Evolutionary conservation across 2,113 vertebrate species (phyloP).

Genomic region (Triplophysa dalaica): DNA sequence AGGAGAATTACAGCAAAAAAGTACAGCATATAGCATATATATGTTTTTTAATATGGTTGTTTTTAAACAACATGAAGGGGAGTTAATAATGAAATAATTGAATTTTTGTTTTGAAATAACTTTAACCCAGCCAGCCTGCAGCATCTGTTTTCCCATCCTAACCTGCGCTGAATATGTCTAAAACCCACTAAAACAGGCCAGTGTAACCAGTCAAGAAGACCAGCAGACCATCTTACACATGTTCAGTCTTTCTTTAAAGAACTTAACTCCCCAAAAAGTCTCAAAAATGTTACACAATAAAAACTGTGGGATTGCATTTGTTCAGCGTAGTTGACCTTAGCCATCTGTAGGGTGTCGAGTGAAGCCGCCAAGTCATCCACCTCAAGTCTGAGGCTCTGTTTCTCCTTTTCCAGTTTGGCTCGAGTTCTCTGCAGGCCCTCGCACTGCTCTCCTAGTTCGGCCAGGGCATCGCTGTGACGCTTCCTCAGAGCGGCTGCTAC

Average conservation of each 20-base stretch:
- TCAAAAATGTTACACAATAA: background rate
- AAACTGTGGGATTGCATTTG: background rate
- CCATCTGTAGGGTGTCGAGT: constrained; percentile 74
- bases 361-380: constrained; percentile 73
- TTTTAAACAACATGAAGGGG: too few species aligned
- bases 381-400: constrained; percentile 77
- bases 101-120: too few species aligned
- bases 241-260: too few species aligned
- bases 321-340: constrained; percentile 65
- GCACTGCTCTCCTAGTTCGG: constrained; percentile 76
- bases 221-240: background rate
- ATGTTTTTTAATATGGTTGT: too few species aligned
- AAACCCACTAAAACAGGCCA: too few species aligned
- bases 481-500: constrained; percentile 68
- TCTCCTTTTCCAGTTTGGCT: constrained; percentile 80
- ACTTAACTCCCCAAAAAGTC: background rate
- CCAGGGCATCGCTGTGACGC: constrained; percentile 68
- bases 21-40: too few species aligned
- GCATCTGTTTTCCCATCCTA: too few species aligned
- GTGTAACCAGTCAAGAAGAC: too few species aligned
- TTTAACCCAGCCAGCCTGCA: too few species aligned
- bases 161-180: too few species aligned
- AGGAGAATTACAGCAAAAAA: too few species aligned
- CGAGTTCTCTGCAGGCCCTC: constrained; percentile 75
- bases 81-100: too few species aligned